phyloP scores from a whole-genome alignment of 2,888 invertebrate species.

The Scaptomyza cyrtandrae region DNA sequence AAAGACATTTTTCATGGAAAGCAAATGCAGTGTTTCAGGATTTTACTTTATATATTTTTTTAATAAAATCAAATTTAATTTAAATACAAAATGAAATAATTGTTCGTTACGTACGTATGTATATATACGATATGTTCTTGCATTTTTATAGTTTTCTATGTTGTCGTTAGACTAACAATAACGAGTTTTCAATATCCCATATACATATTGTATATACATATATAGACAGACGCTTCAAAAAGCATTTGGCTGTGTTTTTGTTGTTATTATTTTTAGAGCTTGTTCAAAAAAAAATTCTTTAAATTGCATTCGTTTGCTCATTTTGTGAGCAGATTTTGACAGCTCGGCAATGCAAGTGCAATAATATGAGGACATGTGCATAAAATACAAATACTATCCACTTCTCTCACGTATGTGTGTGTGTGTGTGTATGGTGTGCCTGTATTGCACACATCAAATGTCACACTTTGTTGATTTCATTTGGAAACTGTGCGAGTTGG shows the following conservation, averaged over 20 bases:
- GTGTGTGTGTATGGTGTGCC: background rate
- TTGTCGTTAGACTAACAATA: slow-evolving; percentile 3
- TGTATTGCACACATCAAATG: slow-evolving; percentile 40
- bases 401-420: background rate
- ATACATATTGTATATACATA: background rate
- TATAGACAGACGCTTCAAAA: background rate
- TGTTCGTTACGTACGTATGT: background rate
- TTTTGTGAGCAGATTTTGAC: slow-evolving; percentile 45
- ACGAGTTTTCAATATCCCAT: background rate
- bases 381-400: background rate
- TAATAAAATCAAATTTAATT: slow-evolving; percentile 7
- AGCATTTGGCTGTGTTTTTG: background rate
- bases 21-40: background rate
- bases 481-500: slow-evolving; percentile 35
- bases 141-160: background rate
- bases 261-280: background rate
- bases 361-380: slow-evolving; percentile 41
- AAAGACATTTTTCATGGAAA: background rate
- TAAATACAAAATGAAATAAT: slow-evolving; percentile 12
- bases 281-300: slow-evolving; percentile 11
- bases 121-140: background rate
- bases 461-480: slow-evolving; percentile 51
- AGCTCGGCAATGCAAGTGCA: slow-evolving; percentile 32
- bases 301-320: slow-evolving; percentile 51
- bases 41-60: background rate